Conservation (phyloP, 2,888 invertebrate genomes). For the Dicranocentrus wangi region DNA sequence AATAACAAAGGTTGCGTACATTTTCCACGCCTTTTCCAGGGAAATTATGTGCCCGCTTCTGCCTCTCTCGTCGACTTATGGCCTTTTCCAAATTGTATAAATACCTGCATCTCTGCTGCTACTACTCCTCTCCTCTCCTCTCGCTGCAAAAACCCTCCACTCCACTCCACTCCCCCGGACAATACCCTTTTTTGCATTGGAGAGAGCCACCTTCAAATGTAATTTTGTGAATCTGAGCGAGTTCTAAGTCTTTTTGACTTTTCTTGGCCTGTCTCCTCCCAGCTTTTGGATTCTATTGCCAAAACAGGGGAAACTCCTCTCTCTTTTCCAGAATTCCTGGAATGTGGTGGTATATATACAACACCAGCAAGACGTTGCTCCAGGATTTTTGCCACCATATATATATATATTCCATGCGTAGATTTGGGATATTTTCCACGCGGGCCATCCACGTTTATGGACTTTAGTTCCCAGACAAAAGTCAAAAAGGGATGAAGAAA, state of each 20-base stretch:
- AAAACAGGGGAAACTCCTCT: slow-evolving; percentile 3
- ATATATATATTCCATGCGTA: no score
- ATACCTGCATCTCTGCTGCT: slow-evolving; percentile 17
- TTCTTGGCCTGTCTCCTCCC: not conserved
- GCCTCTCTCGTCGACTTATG: not conserved
- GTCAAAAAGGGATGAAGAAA: slow-evolving; percentile 1
- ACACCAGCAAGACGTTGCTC: no score
- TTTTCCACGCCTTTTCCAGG: not conserved
- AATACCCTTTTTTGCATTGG: not conserved
- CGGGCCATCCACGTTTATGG: no score
- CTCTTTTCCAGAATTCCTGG: no score
- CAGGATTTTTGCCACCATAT: no score
- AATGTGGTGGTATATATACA: no score
- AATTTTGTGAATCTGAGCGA: slow-evolving; percentile 3
- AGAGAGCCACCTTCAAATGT: slow-evolving; percentile 18
- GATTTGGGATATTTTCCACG: no score
- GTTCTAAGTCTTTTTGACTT: slow-evolving; percentile 2
- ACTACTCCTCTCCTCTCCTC: no score
- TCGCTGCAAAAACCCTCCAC: no score
- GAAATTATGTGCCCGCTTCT: not conserved
- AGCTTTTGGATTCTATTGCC: not conserved
- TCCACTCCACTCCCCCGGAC: no score
- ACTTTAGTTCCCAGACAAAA: no score
- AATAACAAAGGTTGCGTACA: no score
- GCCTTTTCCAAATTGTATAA: not conserved